phyloP scores from a whole-genome alignment of 2,888 invertebrate species.

The Dryobotodes eremita region DNA sequence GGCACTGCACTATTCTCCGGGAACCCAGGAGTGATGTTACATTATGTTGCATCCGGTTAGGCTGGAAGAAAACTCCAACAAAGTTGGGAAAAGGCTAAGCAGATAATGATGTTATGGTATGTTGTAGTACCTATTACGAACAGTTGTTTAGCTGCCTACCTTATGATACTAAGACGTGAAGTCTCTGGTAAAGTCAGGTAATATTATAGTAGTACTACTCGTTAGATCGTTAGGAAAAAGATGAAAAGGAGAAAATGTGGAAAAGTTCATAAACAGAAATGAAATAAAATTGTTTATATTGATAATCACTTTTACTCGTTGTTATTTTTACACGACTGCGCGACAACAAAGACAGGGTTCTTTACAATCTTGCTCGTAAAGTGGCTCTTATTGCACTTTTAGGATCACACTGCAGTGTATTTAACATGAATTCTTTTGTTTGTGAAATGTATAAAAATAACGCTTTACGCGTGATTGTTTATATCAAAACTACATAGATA shows the following conservation, averaged over 20 bases:
- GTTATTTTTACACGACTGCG: background rate
- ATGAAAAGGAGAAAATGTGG: too few relatives aligned
- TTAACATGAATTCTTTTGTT: background rate
- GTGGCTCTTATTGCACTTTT: background rate
- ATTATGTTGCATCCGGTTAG: background rate
- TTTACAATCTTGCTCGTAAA: background rate
- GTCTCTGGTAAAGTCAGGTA: constrained; percentile 1
- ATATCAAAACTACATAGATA: background rate
- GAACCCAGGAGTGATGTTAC: background rate
- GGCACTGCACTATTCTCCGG: background rate
- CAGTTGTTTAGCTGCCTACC: background rate
- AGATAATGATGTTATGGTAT: background rate
- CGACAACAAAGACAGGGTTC: background rate
- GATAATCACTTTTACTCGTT: background rate
- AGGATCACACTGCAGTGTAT: background rate
- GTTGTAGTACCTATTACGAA: background rate
- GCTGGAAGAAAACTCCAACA: background rate
- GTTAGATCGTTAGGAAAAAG: background rate
- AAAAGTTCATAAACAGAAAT: background rate
- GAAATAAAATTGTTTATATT: background rate
- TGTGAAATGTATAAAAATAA: background rate
- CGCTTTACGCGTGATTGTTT: background rate
- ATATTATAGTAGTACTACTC: background rate
- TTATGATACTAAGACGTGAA: background rate
- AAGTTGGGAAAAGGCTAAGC: background rate